Conservation (phyloP, 2,113 vertebrate genomes). For the Apodemus sylvaticus region DNA sequence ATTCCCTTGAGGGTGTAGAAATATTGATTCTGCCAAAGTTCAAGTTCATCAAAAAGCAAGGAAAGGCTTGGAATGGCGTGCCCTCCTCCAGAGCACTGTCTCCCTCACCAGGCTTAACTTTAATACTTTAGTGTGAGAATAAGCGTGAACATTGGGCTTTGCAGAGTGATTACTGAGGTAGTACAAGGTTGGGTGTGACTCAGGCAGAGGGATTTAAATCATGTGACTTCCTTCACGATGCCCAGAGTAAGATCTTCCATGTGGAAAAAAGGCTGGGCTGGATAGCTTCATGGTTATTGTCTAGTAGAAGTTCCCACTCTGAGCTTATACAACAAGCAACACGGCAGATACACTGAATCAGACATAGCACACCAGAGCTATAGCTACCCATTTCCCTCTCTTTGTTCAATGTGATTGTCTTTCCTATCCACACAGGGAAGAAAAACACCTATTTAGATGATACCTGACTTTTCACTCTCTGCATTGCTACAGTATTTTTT, state of each 20-base stretch:
- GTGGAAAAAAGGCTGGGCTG: neutral
- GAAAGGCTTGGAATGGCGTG: neutral
- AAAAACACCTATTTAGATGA: neutral
- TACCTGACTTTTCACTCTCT: neutral
- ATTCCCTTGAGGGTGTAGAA: conserved; percentile 72
- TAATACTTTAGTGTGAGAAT: neutral
- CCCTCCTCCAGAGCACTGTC: neutral
- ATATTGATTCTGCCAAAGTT: conserved; percentile 64
- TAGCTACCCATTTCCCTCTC: fast-evolving
- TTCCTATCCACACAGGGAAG: neutral
- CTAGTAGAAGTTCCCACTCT: neutral
- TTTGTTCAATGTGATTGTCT: neutral
- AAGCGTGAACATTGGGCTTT: neutral
- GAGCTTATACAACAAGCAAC: neutral
- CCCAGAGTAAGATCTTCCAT: neutral
- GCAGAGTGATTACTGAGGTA: neutral
- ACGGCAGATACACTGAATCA: neutral
- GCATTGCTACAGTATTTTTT: neutral
- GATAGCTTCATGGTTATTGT: neutral
- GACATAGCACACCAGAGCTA: neutral
- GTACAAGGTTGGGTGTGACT: neutral
- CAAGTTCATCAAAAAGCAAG: neutral
- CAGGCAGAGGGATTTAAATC: conserved; percentile 2
- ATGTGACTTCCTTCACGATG: neutral
- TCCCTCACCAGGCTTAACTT: neutral